Base-by-base conservation (phyloP, 1,140 invertebrate genomes). In the Leguminivora glycinivorella region DNA sequence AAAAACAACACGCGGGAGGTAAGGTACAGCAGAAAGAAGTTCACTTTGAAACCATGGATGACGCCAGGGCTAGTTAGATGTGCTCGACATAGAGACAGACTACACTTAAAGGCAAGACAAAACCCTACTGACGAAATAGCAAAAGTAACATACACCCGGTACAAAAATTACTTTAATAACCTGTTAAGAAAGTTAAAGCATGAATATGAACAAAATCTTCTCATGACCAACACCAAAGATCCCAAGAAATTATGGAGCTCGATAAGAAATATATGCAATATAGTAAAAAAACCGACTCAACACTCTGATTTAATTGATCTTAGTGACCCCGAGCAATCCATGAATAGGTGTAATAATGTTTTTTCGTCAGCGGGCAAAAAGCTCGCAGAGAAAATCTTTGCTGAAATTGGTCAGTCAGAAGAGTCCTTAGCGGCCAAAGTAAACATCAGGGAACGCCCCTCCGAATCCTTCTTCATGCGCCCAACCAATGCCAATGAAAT, bases 11-110 rank as follows among this genome's bases (percentile, higher is more conserved):
- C 63, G 17, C 17, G 22, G 1, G 4, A 26, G 14, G 63, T 38
- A 6, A 67, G 26, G 17, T 1, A 17, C 14, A 67, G 26, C n/a
- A 24, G 31, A 3, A 29, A 29, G n/a, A 9, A 29, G 1, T 6
- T 29, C 26, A 67, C 26, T 4, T 9, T 67, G 1, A 34, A 67
- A 34, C 29, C 63, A 2, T 67, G 63, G 63, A 67, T 67, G 26
- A 67, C 63, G n/a, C 63, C 63, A 3, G 63, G 63, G 9, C 12
- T 67, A 10, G 17, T 67, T 1, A 26, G 31, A 1, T 67, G 63
- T 34, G 31, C 31, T 29, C 63, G 63, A 5, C 22, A 67, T 17
- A 10, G 63, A 2, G 63, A 67, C 29, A 24, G 31, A 5, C 17
- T 67, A n/a, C 63, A 67, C 26, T 12, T 26, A 2, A 19, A 26